These are phyloP conservation scores for Pterophyllum scalare DNA, from an alignment of 2,113 vertebrate genomes.

Conservation along the genomic window DNA sequence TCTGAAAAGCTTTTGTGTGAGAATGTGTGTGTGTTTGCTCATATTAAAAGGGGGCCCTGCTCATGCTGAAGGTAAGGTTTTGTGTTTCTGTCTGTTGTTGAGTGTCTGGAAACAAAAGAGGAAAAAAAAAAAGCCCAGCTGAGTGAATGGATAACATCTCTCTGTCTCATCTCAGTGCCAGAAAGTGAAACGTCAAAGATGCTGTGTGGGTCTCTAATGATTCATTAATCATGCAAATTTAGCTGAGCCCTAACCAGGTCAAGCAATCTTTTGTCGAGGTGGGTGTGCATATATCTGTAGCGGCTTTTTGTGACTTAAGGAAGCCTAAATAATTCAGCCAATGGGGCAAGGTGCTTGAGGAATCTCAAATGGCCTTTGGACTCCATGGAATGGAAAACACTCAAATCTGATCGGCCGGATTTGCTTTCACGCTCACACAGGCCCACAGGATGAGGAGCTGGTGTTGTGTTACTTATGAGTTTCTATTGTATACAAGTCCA, in stretches of 20 bases:
- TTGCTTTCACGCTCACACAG: slow-evolving; percentile 69
- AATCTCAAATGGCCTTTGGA: slow-evolving; percentile 77
- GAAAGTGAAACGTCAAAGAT: slow-evolving; percentile 78
- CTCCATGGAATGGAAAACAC: slow-evolving; percentile 73
- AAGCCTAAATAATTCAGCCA: slow-evolving; percentile 77
- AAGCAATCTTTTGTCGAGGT: slow-evolving; percentile 58
- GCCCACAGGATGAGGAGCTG: slow-evolving; percentile 24
- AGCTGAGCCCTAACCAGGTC: slow-evolving; percentile 64
- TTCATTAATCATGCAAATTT: slow-evolving; percentile 75
- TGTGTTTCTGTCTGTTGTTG: slow-evolving; percentile 54
- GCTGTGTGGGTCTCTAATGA: slow-evolving; percentile 52
- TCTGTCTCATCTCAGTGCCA: slow-evolving; percentile 29
- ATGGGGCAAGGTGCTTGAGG: slow-evolving; percentile 58
- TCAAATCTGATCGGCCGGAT: slow-evolving; percentile 79
- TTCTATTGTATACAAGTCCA: slow-evolving; percentile 36
- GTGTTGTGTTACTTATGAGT: slow-evolving; percentile 69
- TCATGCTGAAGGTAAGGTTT: slow-evolving; percentile 25
- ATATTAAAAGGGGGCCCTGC: neutral
- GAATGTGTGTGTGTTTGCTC: slow-evolving; percentile 2
- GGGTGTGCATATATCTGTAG: slow-evolving; percentile 37
- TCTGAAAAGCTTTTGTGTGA: slow-evolving; percentile 29
- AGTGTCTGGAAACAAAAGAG: slow-evolving; percentile 18
- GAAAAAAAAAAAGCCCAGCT: slow-evolving; percentile 16
- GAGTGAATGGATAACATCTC: slow-evolving; percentile 40
- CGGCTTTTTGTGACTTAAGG: slow-evolving; percentile 65